phyloP scores from a whole-genome alignment of 1,140 invertebrate species.

The Psilanteris sp. region DNA sequence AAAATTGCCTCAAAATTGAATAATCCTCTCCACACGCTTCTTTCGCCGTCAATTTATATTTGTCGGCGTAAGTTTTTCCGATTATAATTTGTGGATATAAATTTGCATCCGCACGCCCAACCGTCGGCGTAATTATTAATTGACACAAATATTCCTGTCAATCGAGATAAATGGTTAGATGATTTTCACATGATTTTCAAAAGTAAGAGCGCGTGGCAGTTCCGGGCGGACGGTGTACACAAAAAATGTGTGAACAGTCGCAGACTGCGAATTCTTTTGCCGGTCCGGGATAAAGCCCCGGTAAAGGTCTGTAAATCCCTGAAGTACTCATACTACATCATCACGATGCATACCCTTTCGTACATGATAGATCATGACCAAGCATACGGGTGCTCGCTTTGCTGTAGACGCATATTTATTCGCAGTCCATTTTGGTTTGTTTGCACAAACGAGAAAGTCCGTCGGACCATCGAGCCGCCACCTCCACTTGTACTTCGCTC shows the following conservation, averaged over 20 bases:
- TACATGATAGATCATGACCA: constrained; percentile 79
- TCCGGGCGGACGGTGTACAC: constrained; percentile 26
- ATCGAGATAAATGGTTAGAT: background rate
- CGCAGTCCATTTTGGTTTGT: constrained; percentile 80
- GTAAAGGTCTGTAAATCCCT: constrained; percentile 77
- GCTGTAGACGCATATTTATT: constrained; percentile 79
- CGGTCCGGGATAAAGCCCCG: constrained; percentile 71
- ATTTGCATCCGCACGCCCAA: too few relatives aligned
- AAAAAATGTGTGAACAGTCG: constrained; percentile 71
- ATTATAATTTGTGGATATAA: too few relatives aligned
- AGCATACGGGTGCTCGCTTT: constrained; percentile 78
- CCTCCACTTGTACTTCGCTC: constrained; percentile 65
- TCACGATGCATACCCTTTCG: constrained; percentile 65
- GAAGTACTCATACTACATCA: constrained; percentile 69
- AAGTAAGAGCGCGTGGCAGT: constrained; percentile 10
- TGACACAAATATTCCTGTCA: too few relatives aligned
- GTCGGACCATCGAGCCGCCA: constrained; percentile 73
- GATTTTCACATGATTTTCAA: constrained; percentile 5
- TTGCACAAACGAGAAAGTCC: constrained; percentile 76
- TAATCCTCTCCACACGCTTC: too few relatives aligned
- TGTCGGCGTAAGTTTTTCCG: too few relatives aligned
- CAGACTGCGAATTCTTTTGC: constrained; percentile 74
- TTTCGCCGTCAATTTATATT: too few relatives aligned
- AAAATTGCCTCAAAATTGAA: too few relatives aligned
- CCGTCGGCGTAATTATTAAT: too few relatives aligned